Evolutionary conservation across 2,888 invertebrate genomes (phyloP), one percentile per base, ranked within the genome.

Genomic region (Resseliella maxima): DNA sequence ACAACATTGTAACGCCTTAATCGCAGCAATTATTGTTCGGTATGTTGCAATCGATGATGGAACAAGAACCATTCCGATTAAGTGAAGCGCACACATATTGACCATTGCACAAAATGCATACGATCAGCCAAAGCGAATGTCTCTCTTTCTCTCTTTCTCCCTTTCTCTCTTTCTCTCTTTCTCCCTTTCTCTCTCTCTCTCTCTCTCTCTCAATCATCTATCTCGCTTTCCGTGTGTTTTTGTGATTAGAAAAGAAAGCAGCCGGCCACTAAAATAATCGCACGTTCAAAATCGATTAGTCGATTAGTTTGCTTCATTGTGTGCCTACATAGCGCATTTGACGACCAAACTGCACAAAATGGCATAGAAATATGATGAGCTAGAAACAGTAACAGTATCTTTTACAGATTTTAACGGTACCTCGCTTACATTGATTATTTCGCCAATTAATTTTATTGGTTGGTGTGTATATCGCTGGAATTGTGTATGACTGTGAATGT

Each of bases 221-320:
- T 64, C 8, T 24, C 5, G 3, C 5, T 64, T 3, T 64, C 6
- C 24, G 64, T 31, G 10, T 64, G 27, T 31, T 3, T 64, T 18
- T 36, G 81, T 36, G 81, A 81, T 15, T 83, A 38, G 83, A 38
- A 83, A 38, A 83, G 83, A 36, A 83, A 38, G 83, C 83, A 38
- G 83, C 83, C 36, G 38, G 8, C 21, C 36, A 83, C 83, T 36
- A 36, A 83, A 83, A 83, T 83, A 83, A 83, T 83, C 83, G 83
- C 83, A 83, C 83, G 83, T 83, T 83, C 83, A 83, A 38, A 83
- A 83, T 83, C 83, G 83, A 83, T 83, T 83, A 38, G 83, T 83
- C 83, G 83, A 83, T 83, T 83, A 83, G 83, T 83, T 83, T 83
- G 38, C 41, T n/a, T 38, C 38, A 83, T 38, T 38, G 83, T 24